Evolutionary conservation across 2,113 vertebrate species (phyloP), one percentile per base, ranked within the genome.

Genomic region (Grammomys dolichurus): DNA sequence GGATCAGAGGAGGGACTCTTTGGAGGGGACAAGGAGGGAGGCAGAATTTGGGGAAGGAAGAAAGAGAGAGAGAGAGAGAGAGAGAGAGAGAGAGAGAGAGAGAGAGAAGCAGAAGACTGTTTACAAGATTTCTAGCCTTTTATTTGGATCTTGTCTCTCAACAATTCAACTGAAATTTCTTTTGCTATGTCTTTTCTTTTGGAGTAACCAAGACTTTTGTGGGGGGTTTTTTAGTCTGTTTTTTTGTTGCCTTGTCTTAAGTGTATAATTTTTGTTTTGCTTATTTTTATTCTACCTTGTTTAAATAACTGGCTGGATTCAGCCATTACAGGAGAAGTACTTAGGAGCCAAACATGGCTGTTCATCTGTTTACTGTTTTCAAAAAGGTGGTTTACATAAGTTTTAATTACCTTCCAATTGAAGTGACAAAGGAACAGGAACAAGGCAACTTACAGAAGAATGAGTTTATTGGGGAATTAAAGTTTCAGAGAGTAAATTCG

Each of bases 11-110:
- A 69, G 65, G 28, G 31, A 33, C 65, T 33, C 65, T 67, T 12
- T 17, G 28, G 65, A 4, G 28, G 4, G 11, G 12, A 1, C 1
- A 31, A 33, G 0, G 65, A 33, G 12, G 31, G 12, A 5, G 65
- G 28, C 4, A 33, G 28, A 5, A 67, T 69, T 69, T 33, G 40
- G 40, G 40, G 40, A 40, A 40, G 40, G 40, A 40, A 40, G 40
- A 40, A 40, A 40, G 40, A 40, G 40, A 40, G 40, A 40, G 40
- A 40, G 40, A 40, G 40, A 40, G 40, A 40, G 40, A 40, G 40
- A 40, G 40, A 40, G 40, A 40, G 40, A 40, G 40, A 40, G 40
- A 40, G 40, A 40, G 40, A 40, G 40, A 40, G 40, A 40, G 40
- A 40, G 40, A 40, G 40, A 40, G 40, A 40, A 69, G 3, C 65